Conservation (phyloP, 2,888 invertebrate genomes). For the Malthinus seriepunctatus region DNA sequence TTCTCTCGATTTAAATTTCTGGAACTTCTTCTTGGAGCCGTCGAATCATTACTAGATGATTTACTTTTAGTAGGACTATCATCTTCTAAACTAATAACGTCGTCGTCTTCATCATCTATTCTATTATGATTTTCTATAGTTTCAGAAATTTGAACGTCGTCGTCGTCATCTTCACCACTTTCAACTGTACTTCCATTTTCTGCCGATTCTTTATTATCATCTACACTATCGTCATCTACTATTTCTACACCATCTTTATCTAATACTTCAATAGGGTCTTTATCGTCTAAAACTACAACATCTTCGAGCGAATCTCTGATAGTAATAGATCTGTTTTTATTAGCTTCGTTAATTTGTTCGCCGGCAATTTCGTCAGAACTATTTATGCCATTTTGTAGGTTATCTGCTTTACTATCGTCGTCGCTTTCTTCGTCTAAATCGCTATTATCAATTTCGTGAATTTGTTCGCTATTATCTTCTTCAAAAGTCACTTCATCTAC, state of each 20-base stretch:
- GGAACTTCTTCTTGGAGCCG: constrained; percentile 58
- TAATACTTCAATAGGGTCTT: constrained; percentile 24
- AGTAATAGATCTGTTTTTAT: constrained; percentile 15
- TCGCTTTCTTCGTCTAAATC: constrained; percentile 31
- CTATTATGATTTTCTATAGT: not conserved
- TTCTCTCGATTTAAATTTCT: constrained; percentile 59
- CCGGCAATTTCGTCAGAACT: constrained; percentile 5
- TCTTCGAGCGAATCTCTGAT: constrained; percentile 49
- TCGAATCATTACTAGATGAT: constrained; percentile 32
- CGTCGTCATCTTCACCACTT: constrained; percentile 30
- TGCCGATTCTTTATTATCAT: constrained; percentile 15
- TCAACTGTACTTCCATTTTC: constrained; percentile 17
- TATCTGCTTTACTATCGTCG: constrained; percentile 26
- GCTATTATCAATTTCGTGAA: constrained; percentile 20
- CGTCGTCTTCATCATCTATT: constrained; percentile 7
- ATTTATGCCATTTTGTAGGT: constrained; percentile 17
- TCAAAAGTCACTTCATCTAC: constrained; percentile 36
- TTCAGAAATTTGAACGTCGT: constrained; percentile 31
- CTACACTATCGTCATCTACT: not conserved
- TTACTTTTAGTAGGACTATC: constrained; percentile 53
- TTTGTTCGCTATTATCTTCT: constrained; percentile 34
- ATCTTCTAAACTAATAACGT: constrained; percentile 40
- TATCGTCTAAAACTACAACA: constrained; percentile 47
- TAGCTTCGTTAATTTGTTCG: constrained; percentile 8
- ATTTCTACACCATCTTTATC: constrained; percentile 43